phyloP scores from a whole-genome alignment of 2,888 invertebrate genomes.

The Plebejus anna region DNA sequence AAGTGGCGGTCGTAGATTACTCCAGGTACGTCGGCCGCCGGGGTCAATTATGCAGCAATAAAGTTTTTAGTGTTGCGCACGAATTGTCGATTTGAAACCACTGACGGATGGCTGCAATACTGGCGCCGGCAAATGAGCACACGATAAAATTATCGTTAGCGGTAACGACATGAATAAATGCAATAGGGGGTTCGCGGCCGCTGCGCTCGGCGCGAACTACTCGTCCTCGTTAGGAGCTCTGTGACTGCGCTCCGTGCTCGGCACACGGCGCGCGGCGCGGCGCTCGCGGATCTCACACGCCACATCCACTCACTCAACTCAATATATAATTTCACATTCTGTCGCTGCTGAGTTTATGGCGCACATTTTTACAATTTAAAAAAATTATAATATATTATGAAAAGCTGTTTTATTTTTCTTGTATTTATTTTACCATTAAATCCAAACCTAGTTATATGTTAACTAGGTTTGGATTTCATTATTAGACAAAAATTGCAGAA shows the following conservation, averaged over 20 bases:
- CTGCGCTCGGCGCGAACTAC: constrained; percentile 48
- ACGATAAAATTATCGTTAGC: constrained; percentile 81
- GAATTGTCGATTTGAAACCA: constrained; percentile 75
- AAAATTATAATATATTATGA: not conserved
- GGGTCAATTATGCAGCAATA: constrained; percentile 76
- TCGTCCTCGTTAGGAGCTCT: constrained; percentile 66
- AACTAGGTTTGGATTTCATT: no score
- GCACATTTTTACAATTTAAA: not conserved
- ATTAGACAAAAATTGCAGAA: no score
- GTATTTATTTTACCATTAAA: no score
- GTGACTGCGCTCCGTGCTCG: constrained; percentile 49
- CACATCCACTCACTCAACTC: constrained; percentile 17
- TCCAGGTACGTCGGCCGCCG: constrained; percentile 63
- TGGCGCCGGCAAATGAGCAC: constrained; percentile 79
- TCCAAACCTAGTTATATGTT: no score
- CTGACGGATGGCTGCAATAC: constrained; percentile 76
- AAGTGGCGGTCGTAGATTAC: constrained; percentile 38
- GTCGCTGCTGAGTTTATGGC: not conserved
- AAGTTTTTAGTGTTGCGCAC: constrained; percentile 76
- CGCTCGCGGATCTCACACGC: not conserved
- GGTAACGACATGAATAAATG: constrained; percentile 82
- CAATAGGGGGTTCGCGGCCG: constrained; percentile 70
- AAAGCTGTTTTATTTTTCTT: not conserved
- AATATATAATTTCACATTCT: not conserved
- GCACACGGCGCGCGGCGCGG: not conserved